Evolutionary conservation across 1,140 invertebrate genomes (phyloP), one percentile per base, ranked within the genome.

Genomic region (Drosophila bifasciata): DNA sequence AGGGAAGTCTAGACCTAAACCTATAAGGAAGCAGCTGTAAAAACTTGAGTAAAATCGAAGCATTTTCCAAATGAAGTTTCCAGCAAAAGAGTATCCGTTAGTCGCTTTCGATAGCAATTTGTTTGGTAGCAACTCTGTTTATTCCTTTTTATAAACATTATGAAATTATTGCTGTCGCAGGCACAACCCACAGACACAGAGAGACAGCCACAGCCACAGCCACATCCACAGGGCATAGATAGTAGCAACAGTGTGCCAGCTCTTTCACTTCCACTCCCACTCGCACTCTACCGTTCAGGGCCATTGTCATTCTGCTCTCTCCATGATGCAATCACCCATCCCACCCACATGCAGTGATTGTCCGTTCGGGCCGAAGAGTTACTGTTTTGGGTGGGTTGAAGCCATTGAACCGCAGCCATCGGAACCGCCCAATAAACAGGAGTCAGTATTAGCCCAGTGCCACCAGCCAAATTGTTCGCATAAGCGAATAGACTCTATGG

Each of bases 361-460:
- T 76, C 81, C 80, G 80, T 84, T 86, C 80, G 66, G 53, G 39
- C 32, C 39, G 16, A 56, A 55, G 60, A 51, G 55, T 44, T 52
- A 64, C 45, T 60, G 53, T 43, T 55, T 9, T 9, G 32, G 32
- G n/a, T n/a, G n/a, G 32, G 62, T 41, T 25, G 56, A 56, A 50
- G 57, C 43, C 77, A 73, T 50, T 58, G 72, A 86, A 74, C 77
- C 80, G 60, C 60, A 70, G 72, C 51, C 64, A 67, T 59, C 58
- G 72, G 64, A 70, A 73, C 73, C 83, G 73, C 83, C 80, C 83
- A 88, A 86, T 88, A 86, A 86, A 86, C 81, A 88, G 76, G 50
- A 53, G 45, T 21, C 23, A 36, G 11, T 13, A 13, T 1, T 13
- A 36, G 11, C 11, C 32, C 32, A 4, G 32, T 11, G 9, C 11